Base-by-base conservation (phyloP, 2,888 invertebrate genomes). In the Prosopocoilus inquinatus region DNA sequence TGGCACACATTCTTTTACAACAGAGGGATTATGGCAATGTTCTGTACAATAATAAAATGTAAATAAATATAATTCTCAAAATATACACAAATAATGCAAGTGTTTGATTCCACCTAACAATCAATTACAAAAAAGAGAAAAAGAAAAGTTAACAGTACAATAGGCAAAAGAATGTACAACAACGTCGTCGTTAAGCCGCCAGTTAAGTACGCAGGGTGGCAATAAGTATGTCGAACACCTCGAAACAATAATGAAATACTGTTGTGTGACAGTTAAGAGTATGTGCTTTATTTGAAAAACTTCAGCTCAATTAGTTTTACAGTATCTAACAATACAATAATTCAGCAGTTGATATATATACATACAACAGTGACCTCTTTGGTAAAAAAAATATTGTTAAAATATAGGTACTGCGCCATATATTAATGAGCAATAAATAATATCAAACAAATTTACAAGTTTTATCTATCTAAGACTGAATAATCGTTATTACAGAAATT, bases 1-100 rank as follows among this genome's bases (percentile, higher is more conserved):
- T 75, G 76, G 76, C 75, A 76, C 76, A 75, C 75, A 76, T 76
- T 75, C 71, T 74, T 73, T 75, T 74, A 73, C 70, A 72, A 72
- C 71, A 72, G 66, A 71, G 71, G 70, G 69, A 68, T 71, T 71
- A 70, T 72, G 73, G 72, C 73, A 70, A 73, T 71, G 69, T 73
- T 70, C 64, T 73, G 73, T 72, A 73, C 71, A 73, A 67, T 67
- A 67, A 67, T 70, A 67, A 68, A 65, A 70, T 62, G 65, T 65
- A 69, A 68, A 68, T 67, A 67, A 67, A 68, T 69, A 69, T 59
- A 67, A 70, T 65, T 64, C 58, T 66, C 64, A 64, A 60, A 67
- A 68, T 68, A 64, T 65, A 68, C 67, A 64, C 50, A 47, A 50
- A 46, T 50, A 55, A 44, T 46, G 47, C 53, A 58, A 53, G 52